Evolutionary conservation across 2,113 vertebrate genomes (phyloP), one percentile per base, ranked within the genome.

Genomic region (Tyto alba): DNA sequence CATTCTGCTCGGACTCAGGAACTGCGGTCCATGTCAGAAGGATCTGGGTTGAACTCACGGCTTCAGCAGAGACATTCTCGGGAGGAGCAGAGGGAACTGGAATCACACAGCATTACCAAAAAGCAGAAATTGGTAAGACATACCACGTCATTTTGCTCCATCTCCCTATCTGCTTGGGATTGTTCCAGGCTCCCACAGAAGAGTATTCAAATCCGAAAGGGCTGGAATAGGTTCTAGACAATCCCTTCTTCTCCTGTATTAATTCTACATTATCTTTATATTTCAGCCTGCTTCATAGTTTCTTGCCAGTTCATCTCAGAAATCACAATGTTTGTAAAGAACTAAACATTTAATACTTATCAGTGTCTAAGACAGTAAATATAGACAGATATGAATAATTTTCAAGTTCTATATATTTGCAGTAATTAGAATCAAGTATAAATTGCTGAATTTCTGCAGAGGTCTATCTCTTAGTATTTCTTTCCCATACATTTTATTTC

Each of bases 41-140:
- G 84, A 99, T 99, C 96, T 98, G 98, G 43, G 99, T 99, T 30
- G 99, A 99, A 92, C 99, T 99, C 98, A 99, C 98, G 0, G 99
- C 99, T 96, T 99, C 99, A 1, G 98, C 99, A 3, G 98, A 99
- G 85, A 99, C 98, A 7, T 99, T 99, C 72, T 98, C 97, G 6
- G 99, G 99, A 75, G 99, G 97, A 32, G 98, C 99, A 11, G 99
- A 99, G 40, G 99, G 99, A 96, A 99, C 99, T 99, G 96, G 11
- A 91, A 89, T 52, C 26, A 57, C 71, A 90, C 0, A 41, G 78
- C 57, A 21, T 29, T 9, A 63, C 3, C 89, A 36, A 50, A 80
- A 43, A 78, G 63, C 16, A 95, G 40, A 94, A 71, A 72, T 10
- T 20, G 12, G 47, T 85, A 52, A 90, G 64, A 62, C 17, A 47